Evolutionary conservation across 2,888 invertebrate genomes (phyloP).

Genomic region (Cataglyphis rosenhaueri): DNA sequence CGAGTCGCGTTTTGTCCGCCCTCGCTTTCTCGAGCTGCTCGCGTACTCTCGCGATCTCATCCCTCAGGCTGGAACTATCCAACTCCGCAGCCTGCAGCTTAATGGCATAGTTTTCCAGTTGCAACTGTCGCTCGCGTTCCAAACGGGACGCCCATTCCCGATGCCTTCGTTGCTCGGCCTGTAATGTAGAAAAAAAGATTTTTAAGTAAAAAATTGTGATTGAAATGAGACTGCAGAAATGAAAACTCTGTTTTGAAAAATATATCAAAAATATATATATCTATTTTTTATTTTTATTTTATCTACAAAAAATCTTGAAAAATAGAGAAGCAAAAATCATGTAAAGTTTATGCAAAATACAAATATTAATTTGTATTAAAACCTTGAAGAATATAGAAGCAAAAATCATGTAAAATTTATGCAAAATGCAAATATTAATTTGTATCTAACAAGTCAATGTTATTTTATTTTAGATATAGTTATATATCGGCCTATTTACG

Average conservation of each 20-base stretch:
- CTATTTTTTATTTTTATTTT: background rate
- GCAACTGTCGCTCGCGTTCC: slow-evolving; percentile 93
- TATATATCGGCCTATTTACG: background rate
- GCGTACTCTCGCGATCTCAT: slow-evolving; percentile 89
- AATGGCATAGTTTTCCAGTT: slow-evolving; percentile 91
- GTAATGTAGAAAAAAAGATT: background rate
- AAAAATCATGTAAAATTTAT: background rate
- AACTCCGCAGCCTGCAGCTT: slow-evolving; percentile 90
- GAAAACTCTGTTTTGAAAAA: background rate
- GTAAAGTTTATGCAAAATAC: background rate
- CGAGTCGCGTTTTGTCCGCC: slow-evolving; percentile 87
- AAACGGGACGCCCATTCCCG: slow-evolving; percentile 93
- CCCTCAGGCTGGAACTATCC: slow-evolving; percentile 89
- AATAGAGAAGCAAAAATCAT: background rate
- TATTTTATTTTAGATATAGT: background rate
- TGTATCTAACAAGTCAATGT: background rate
- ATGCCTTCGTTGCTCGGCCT: slow-evolving; percentile 95
- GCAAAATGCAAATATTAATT: background rate
- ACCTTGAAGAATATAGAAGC: background rate
- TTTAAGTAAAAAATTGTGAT: background rate
- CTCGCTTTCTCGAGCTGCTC: slow-evolving; percentile 89
- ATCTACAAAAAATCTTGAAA: background rate
- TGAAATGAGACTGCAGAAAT: background rate
- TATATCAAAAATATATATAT: no score
- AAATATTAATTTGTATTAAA: background rate